Percentiles rank a stretch among this genome's conserved stretches.
Evolutionary conservation across 2,888 invertebrate species (phyloP).

Genomic region (Drosophila putrida): DNA sequence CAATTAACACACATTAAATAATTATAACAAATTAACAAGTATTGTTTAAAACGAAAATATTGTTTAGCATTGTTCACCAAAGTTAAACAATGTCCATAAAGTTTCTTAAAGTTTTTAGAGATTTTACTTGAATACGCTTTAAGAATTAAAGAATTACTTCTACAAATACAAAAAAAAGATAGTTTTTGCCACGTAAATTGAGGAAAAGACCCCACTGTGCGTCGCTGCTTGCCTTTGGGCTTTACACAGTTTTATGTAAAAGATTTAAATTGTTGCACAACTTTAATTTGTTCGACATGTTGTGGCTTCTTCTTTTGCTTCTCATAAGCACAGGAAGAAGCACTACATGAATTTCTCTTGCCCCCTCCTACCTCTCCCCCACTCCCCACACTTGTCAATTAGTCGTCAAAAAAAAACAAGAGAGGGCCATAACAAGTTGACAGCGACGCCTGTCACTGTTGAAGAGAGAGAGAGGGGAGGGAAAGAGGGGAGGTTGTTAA

Average conservation of each 20-base stretch:
- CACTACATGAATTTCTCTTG: not conserved
- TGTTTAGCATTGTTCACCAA: too few relatives aligned
- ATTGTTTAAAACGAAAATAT: too few relatives aligned
- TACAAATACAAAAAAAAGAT: too few relatives aligned
- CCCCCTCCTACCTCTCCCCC: not conserved
- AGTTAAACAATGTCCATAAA: too few relatives aligned
- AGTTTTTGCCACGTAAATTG: too few relatives aligned
- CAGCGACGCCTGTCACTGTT: slow-evolving; percentile 16
- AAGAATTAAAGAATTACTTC: too few relatives aligned
- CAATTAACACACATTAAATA: too few relatives aligned
- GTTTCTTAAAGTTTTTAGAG: too few relatives aligned
- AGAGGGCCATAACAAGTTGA: slow-evolving; percentile 30
- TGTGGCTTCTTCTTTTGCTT: slow-evolving; percentile 16
- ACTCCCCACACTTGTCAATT: slow-evolving; percentile 62
- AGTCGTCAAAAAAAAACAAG: slow-evolving; percentile 39
- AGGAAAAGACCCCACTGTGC: too few relatives aligned
- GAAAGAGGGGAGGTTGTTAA: not conserved
- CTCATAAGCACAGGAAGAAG: slow-evolving; percentile 19
- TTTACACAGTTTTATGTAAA: slow-evolving; percentile 52
- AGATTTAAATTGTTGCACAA: slow-evolving; percentile 75
- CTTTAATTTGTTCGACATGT: slow-evolving; percentile 45
- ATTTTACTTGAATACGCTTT: too few relatives aligned
- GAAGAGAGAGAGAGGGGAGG: not conserved
- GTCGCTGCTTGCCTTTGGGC: slow-evolving; percentile 13
- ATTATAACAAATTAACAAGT: too few relatives aligned